Conservation (phyloP, 2,113 vertebrate species). For the Ceyx melanurus region DNA sequence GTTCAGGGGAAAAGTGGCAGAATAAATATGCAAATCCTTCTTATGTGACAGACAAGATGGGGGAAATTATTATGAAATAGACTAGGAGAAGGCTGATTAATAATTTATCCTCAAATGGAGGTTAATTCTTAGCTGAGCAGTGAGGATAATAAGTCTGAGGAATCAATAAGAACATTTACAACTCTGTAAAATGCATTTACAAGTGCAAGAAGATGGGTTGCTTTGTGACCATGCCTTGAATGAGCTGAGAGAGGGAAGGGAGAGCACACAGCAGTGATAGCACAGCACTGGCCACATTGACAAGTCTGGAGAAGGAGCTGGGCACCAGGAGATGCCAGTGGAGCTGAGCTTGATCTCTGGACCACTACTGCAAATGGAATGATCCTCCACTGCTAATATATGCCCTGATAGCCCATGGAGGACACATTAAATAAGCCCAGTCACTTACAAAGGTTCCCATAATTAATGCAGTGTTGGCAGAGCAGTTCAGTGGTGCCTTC, state of each 20-base stretch:
- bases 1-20: slow-evolving; percentile 63
- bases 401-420: not conserved
- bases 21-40: slow-evolving; percentile 68
- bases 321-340: not conserved
- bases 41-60: slow-evolving; percentile 60
- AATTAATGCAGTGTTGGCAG: not conserved
- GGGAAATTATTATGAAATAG: slow-evolving; percentile 63
- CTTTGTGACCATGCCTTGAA: slow-evolving; percentile 28
- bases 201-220: slow-evolving; percentile 58
- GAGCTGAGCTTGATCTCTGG: not conserved
- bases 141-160: slow-evolving; percentile 50
- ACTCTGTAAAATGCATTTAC: slow-evolving; percentile 62
- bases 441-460: not conserved
- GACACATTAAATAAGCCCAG: not conserved
- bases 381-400: not conserved
- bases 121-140: slow-evolving; percentile 60
- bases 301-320: not conserved
- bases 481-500: not conserved
- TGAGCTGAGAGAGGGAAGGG: not conserved
- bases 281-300: accelerated
- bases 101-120: slow-evolving; percentile 69
- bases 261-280: not conserved
- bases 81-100: slow-evolving; percentile 63
- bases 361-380: not conserved
- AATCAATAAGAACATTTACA: slow-evolving; percentile 70